Percentiles rank a stretch among this genome's conserved stretches.
These are phyloP conservation scores for Parapsyche elsis DNA, from an alignment of 1,140 invertebrate species.

Conservation along the genomic window DNA sequence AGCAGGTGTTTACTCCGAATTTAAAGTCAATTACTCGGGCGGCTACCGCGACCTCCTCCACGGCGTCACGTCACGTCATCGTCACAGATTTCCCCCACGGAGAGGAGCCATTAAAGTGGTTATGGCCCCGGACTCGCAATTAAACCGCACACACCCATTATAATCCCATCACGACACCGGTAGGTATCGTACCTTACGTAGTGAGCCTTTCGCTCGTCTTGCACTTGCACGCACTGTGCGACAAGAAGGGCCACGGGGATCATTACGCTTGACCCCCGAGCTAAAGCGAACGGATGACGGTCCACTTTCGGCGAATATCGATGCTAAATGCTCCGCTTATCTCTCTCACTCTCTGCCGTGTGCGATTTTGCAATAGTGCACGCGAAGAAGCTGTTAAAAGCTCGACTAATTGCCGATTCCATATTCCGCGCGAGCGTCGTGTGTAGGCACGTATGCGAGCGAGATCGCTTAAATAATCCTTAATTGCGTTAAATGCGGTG, in stretches of 20 bases:
- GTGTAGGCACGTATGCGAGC: too few relatives aligned
- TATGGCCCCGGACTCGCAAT: slow-evolving; percentile 24
- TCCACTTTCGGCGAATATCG: too few relatives aligned
- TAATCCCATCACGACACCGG: slow-evolving; percentile 19
- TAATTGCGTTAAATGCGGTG: too few relatives aligned
- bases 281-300: too few relatives aligned
- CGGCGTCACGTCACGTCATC: neutral
- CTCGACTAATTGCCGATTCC: too few relatives aligned
- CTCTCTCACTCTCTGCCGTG: too few relatives aligned
- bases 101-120: neutral
- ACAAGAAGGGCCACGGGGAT: neutral
- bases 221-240: neutral
- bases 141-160: slow-evolving; percentile 27
- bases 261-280: slow-evolving; percentile 8
- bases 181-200: neutral
- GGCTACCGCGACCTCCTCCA: neutral
- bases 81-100: neutral
- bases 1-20: slow-evolving; percentile 44
- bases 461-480: too few relatives aligned
- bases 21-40: slow-evolving; percentile 41
- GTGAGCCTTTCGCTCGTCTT: neutral
- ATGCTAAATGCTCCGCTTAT: too few relatives aligned
- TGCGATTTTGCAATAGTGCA: too few relatives aligned
- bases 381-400: too few relatives aligned
- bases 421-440: too few relatives aligned